Conservation (phyloP, 2,113 vertebrate genomes). For the Vulpes vulpes region DNA sequence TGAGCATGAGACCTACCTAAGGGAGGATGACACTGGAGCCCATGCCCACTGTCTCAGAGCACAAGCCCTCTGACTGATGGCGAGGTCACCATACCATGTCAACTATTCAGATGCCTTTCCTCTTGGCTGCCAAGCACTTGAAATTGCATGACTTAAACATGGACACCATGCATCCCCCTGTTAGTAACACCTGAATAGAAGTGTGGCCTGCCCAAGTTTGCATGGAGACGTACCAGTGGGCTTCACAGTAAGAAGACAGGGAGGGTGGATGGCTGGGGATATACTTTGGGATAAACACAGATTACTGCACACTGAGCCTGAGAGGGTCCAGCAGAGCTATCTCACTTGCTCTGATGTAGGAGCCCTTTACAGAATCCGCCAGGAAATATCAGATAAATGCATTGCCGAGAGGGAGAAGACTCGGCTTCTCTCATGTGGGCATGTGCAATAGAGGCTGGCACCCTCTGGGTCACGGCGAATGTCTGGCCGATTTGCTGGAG, state of each 20-base stretch:
- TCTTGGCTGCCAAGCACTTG: background rate
- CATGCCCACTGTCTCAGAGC: background rate
- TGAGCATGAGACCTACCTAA: background rate
- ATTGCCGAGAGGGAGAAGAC: background rate
- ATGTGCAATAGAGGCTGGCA: rapidly evolving
- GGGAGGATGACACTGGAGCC: background rate
- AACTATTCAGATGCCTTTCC: background rate
- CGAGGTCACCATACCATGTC: background rate
- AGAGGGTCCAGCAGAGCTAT: background rate
- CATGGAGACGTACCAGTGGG: background rate
- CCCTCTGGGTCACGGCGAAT: background rate
- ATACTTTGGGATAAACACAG: background rate
- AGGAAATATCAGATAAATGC: too few species aligned
- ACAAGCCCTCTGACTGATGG: background rate
- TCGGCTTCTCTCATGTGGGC: rapidly evolving
- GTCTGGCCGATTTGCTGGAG: background rate
- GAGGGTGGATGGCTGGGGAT: background rate
- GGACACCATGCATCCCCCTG: background rate
- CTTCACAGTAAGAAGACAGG: background rate
- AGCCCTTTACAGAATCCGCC: background rate
- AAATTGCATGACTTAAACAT: background rate
- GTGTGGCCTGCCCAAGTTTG: background rate
- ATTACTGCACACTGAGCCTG: background rate
- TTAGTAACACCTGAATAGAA: background rate
- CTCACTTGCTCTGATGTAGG: background rate